Conservation (phyloP, 2,888 invertebrate species). For the Cloeon dipterum region DNA sequence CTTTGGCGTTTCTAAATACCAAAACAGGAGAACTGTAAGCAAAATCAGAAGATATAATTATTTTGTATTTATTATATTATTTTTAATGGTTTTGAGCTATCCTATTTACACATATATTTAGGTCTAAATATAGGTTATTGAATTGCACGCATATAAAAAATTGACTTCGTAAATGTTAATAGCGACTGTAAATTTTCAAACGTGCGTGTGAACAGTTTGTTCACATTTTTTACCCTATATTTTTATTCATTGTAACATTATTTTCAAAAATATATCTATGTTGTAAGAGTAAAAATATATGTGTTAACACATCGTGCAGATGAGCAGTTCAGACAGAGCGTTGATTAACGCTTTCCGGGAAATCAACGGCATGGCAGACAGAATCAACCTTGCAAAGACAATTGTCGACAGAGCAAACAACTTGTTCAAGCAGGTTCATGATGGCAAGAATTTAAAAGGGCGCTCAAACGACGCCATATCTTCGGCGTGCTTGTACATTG, state of each 20-base stretch:
- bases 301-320: too few species aligned
- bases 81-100: too few species aligned
- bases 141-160: too few species aligned
- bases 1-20: slow-evolving; percentile 44
- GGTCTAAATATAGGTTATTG: too few species aligned
- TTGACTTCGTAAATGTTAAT: too few species aligned
- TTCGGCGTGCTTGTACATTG: slow-evolving; percentile 95
- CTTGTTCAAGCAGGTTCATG: slow-evolving; percentile 95
- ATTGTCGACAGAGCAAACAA: slow-evolving; percentile 93
- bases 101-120: too few species aligned
- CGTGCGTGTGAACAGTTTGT: too few species aligned
- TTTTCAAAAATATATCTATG: too few species aligned
- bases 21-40: slow-evolving; percentile 34
- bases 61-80: too few species aligned
- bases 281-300: slow-evolving; percentile 4
- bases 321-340: slow-evolving; percentile 88
- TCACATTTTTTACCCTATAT: neutral
- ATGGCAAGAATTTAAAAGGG: slow-evolving; percentile 86
- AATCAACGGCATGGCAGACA: slow-evolving; percentile 94
- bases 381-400: slow-evolving; percentile 89
- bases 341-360: slow-evolving; percentile 90
- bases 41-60: neutral
- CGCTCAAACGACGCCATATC: slow-evolving; percentile 95
- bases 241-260: neutral
- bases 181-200: too few species aligned